Evolutionary conservation across 2,113 vertebrate species (phyloP), one percentile per base, ranked within the genome.

Genomic region (Rhabdornis inornatus): DNA sequence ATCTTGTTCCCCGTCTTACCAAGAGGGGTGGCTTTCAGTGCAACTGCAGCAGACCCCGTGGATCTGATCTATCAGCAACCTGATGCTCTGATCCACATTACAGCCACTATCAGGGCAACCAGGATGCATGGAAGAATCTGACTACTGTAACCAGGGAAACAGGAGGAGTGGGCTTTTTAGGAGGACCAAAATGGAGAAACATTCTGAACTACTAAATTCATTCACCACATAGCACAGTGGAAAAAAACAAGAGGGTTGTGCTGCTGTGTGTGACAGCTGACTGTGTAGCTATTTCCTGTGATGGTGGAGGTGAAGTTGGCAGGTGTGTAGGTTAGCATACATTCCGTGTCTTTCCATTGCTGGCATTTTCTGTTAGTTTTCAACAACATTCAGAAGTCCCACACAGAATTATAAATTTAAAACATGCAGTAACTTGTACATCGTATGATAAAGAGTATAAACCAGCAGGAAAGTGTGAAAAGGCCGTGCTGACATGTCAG

Each of bases 281-380:
- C 13, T 57, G 23, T 40, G 60, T 24, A 52, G 72, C 39, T 78
- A 19, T 55, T 42, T 50, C n/a, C 28, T 66, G 20, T 90, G 61
- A 30, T 2, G 9, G 65, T 45, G 56, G 56, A 60, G 23, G 39
- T 42, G 44, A 87, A n/a, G 56, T 50, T 0, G 0, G 27, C 49
- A 68, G 40, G 15, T 42, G 30, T 40, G 37, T 15, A 57, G 39
- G 19, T 69, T 89, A 69, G 40, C n/a, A 42, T 59, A 63, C 1
- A 1, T 52, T 25, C 40, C 55, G 76, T 0, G 1, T 74, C 50
- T 57, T 61, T 66, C 59, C 2, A 0, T 40, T 2, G 1, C 44
- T 92, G 63, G 66, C 13, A 9, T 90, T 88, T 83, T 66, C 61
- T 86, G 30, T 47, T 64, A 37, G 10, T 47, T 84, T 82, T 84